A percentile compares a stretch with the other conserved stretches of the same genome.
Conservation (phyloP, 1,140 invertebrate genomes). For the Drosophila oshimai region DNA sequence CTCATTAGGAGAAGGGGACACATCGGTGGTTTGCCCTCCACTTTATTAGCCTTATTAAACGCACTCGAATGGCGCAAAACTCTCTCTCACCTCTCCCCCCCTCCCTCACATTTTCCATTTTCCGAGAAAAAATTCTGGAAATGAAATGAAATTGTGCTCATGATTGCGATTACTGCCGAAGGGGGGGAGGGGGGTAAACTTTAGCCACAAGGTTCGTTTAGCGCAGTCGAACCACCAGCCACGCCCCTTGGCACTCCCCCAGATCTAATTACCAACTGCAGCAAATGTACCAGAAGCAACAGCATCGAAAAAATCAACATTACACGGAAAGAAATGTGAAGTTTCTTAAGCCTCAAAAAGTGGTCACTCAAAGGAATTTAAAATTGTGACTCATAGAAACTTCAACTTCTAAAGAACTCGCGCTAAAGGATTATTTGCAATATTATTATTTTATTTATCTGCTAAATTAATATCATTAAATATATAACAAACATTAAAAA, state of each 20-base stretch:
- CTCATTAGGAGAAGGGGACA: constrained; percentile 26
- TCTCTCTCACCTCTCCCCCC: neutral
- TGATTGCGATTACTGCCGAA: constrained; percentile 69
- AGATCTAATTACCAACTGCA: constrained; percentile 63
- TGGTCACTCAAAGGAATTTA: neutral
- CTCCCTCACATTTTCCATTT: neutral
- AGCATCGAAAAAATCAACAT: constrained; percentile 9
- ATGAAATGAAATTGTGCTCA: constrained; percentile 73
- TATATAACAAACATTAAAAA: too few species aligned
- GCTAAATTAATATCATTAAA: too few species aligned
- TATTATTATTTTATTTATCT: too few species aligned
- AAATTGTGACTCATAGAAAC: too few species aligned
- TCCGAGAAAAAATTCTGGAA: constrained; percentile 53
- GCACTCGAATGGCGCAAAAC: constrained; percentile 53
- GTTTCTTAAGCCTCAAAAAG: too few species aligned
- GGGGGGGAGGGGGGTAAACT: neutral
- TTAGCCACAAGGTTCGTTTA: constrained; percentile 58
- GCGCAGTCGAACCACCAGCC: constrained; percentile 14
- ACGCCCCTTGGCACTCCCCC: neutral
- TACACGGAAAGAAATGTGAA: neutral
- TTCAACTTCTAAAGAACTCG: too few species aligned
- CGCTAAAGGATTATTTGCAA: too few species aligned
- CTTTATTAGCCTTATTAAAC: constrained; percentile 75
- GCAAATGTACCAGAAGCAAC: constrained; percentile 36
- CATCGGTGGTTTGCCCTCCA: constrained; percentile 13